These are phyloP conservation scores for Portevinia maculata DNA, from an alignment of 2,888 invertebrate species.

Conservation along the genomic window DNA sequence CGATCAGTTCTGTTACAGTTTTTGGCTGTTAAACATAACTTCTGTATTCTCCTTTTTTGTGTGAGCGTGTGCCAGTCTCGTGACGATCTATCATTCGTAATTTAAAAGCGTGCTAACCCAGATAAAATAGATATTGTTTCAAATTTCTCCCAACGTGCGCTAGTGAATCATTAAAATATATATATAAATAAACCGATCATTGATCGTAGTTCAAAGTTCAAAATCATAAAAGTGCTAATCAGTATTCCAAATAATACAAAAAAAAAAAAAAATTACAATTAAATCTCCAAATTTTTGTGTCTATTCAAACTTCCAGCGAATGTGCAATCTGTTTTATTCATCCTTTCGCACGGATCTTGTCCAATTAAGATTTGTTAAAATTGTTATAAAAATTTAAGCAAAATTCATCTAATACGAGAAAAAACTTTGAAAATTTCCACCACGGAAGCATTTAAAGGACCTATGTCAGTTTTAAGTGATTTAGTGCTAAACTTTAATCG, in stretches of 20 bases:
- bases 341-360: conserved; percentile 52
- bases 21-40: conserved; percentile 80
- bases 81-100: conserved; percentile 42
- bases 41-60: conserved; percentile 36
- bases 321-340: conserved; percentile 72
- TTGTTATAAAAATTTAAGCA: conserved; percentile 74
- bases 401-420: conserved; percentile 80
- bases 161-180: conserved; percentile 35
- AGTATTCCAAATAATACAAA: conserved; percentile 27
- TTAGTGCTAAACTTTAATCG: conserved; percentile 80
- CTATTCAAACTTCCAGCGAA: conserved; percentile 58
- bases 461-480: conserved; percentile 82
- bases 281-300: conserved; percentile 10
- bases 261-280: too few species aligned
- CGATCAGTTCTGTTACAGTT: conserved; percentile 81
- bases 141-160: background rate
- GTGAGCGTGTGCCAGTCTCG: conserved; percentile 50
- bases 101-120: conserved; percentile 18
- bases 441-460: conserved; percentile 80
- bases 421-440: conserved; percentile 78
- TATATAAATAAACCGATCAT: conserved; percentile 23
- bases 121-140: background rate
- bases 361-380: conserved; percentile 55
- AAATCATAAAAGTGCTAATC: conserved; percentile 23
- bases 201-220: conserved; percentile 40